Conservation (phyloP, 2,888 invertebrate genomes). For the Bombyx huttoni region DNA sequence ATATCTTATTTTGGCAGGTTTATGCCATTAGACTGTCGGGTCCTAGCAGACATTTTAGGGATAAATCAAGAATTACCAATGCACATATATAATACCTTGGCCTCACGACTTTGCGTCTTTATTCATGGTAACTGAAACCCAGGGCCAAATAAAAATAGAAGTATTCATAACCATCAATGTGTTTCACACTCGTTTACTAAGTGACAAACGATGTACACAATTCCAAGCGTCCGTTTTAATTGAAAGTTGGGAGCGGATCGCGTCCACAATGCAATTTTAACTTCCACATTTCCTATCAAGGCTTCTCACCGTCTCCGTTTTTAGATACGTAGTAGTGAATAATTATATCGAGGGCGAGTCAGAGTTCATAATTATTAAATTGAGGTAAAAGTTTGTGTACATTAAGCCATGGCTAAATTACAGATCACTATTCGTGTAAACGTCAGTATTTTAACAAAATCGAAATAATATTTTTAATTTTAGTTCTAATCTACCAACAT, state of each 20-base stretch:
- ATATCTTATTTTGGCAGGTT: too few relatives aligned
- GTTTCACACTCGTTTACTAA: slow-evolving; percentile 34
- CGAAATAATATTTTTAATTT: too few relatives aligned
- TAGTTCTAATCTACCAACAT: too few relatives aligned
- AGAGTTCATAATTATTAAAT: background rate
- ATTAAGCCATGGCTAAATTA: too few relatives aligned
- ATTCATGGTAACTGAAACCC: background rate
- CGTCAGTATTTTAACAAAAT: too few relatives aligned
- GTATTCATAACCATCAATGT: slow-evolving; percentile 5
- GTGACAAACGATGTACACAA: slow-evolving; percentile 70
- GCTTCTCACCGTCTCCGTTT: slow-evolving; percentile 3
- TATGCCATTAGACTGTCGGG: too few relatives aligned
- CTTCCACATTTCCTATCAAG: slow-evolving; percentile 30
- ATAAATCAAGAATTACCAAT: too few relatives aligned
- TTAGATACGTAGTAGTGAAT: background rate
- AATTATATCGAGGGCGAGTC: background rate
- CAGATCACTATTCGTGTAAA: too few relatives aligned
- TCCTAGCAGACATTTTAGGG: too few relatives aligned
- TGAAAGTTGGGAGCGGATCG: slow-evolving; percentile 53
- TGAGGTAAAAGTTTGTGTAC: background rate
- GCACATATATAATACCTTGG: too few relatives aligned
- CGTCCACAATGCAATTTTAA: slow-evolving; percentile 55
- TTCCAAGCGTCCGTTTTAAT: slow-evolving; percentile 71
- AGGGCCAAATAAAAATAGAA: slow-evolving; percentile 3
- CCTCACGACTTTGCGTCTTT: too few relatives aligned